Percentiles rank a stretch among this genome's conserved stretches.
Conservation (phyloP, 2,113 vertebrate genomes). For the Zosterops pallidus region DNA sequence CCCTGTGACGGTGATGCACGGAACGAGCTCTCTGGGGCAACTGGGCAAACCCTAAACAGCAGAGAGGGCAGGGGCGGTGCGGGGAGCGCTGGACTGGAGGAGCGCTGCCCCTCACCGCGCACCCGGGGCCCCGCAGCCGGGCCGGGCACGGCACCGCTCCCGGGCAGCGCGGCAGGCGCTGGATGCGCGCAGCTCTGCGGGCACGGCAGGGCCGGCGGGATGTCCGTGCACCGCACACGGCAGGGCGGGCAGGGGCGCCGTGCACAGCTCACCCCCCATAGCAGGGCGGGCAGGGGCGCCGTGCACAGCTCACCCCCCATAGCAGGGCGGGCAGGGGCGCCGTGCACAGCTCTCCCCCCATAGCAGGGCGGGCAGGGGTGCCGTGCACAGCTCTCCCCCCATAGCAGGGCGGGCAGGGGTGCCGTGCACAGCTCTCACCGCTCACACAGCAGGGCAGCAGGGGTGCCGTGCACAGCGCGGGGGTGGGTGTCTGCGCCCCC, state of each 20-base stretch:
- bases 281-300: background rate
- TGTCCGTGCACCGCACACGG: background rate
- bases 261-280: background rate
- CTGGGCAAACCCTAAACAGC: background rate
- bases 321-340: no score
- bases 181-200: no score
- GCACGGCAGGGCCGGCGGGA: background rate
- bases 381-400: no score
- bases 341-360: no score
- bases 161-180: no score
- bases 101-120: no score
- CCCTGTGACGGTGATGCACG: background rate
- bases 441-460: no score
- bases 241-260: background rate
- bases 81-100: background rate
- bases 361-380: no score
- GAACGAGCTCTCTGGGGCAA: background rate
- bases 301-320: accelerated
- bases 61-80: background rate
- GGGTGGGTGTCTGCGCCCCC: background rate
- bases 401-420: no score
- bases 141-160: background rate
- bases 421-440: no score
- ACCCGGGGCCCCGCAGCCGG: background rate
- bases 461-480: no score